Evolutionary conservation across 37 sponge, comb jelly and placozoan species (phyloP), one percentile per base, ranked within the genome.

Genomic region (Spongilla lacustris): DNA sequence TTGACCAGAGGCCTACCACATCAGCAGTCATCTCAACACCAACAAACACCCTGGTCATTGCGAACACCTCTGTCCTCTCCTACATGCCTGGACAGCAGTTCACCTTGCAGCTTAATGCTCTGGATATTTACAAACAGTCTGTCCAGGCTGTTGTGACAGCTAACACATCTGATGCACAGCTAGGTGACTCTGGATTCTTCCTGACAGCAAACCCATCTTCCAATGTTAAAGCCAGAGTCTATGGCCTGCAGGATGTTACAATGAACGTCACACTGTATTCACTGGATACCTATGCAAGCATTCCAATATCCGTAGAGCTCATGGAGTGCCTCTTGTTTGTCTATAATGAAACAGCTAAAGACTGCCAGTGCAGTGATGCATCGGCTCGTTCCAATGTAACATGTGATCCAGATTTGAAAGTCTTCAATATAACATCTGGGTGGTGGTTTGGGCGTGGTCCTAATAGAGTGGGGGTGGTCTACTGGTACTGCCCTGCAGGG

Each of bases 371-470:
- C n/a, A n/a, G 37, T 0, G 1, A 76, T n/a, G 66, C 23, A 4
- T n/a, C 49, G 2, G 30, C 68, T 25, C 26, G 13, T 2, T 70
- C 31, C 25, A 22, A 38, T 10, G 9, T n/a, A 85, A 11, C 1
- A 9, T 29, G 71, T 68, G 68, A 66, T 49, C 0, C 46, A 12
- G 21, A 68, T 29, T 26, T 38, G 21, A 25, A 36, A 36, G n/a
- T 27, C 0, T 33, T 85, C 26, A 23, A 46, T 12, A 73, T 90
- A 9, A 78, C 82, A 26, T 1, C 27, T 46, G 48, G 30, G 3
- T 37, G 24, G 26, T 90, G 91, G 91, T 26, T 85, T 29, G 91
- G 91, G 3, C 21, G 23, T 9, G 85, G 67, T 22, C 82, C 82
- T 22, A 34, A 75, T 76, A 70, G 38, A 37, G 68, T 14, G 4